phyloP scores from a whole-genome alignment of 2,113 vertebrate species.

The Psephotus haematonotus region DNA sequence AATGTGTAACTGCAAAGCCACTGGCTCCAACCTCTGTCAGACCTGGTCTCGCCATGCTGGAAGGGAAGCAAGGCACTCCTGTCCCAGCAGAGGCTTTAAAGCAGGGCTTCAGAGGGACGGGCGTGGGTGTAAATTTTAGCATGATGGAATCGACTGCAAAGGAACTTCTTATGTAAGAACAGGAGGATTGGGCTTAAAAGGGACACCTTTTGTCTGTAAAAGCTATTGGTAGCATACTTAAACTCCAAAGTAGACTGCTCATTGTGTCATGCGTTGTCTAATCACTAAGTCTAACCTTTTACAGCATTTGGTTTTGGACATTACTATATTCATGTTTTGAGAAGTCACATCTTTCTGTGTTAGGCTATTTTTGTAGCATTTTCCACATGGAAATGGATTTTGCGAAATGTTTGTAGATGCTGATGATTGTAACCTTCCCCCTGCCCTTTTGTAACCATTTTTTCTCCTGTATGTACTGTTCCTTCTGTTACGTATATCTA shows the following conservation, averaged over 20 bases:
- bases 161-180: not conserved
- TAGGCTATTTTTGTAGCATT: conserved; percentile 41
- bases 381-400: conserved; percentile 41
- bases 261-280: not conserved
- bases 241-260: conserved; percentile 8
- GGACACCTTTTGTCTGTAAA: conserved; percentile 29
- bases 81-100: not conserved
- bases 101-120: fast-evolving
- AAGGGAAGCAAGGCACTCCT: not conserved
- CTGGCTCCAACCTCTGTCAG: not conserved
- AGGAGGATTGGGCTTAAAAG: conserved; percentile 28
- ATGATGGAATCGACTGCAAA: not conserved
- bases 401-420: conserved; percentile 50
- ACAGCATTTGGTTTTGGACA: conserved; percentile 8
- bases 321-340: conserved; percentile 4
- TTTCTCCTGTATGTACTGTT: conserved; percentile 9
- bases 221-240: conserved; percentile 14
- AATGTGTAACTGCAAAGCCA: not conserved
- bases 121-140: not conserved
- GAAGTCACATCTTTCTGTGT: conserved; percentile 42
- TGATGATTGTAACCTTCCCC: conserved; percentile 74
- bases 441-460: conserved; percentile 46
- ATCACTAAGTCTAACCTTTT: conserved; percentile 15
- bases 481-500: conserved; percentile 83
- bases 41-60: fast-evolving